These are phyloP conservation scores for Drosophila trapezifrons DNA, from an alignment of 1,140 invertebrate genomes.

Conservation along the genomic window DNA sequence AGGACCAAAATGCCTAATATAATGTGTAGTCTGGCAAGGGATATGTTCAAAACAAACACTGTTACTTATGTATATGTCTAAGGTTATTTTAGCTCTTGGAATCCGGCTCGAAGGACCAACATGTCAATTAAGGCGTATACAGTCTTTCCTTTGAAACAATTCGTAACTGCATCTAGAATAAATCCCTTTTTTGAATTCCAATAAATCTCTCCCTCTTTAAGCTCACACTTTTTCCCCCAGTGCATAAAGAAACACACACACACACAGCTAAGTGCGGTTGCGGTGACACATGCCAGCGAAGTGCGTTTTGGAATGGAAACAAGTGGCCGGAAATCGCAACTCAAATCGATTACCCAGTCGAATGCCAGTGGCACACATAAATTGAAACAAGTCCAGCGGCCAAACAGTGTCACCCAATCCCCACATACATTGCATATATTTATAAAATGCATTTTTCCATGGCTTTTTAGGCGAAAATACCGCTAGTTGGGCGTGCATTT, in stretches of 20 bases:
- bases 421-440: not conserved
- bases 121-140: too few species aligned
- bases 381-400: constrained; percentile 30
- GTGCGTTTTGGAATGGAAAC: constrained; percentile 46
- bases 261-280: constrained; percentile 2
- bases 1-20: too few species aligned
- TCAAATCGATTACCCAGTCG: constrained; percentile 46
- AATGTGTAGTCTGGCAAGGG: too few species aligned
- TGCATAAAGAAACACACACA: not conserved
- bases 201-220: too few species aligned
- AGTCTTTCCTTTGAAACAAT: not conserved
- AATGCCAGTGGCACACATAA: constrained; percentile 30
- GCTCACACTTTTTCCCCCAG: not conserved
- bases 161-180: not conserved
- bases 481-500: not conserved
- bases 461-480: not conserved
- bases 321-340: constrained; percentile 47
- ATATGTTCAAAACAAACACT: too few species aligned
- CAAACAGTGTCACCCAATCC: not conserved
- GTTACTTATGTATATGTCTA: too few species aligned
- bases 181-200: too few species aligned
- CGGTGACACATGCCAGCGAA: constrained; percentile 20
- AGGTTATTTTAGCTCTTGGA: too few species aligned
- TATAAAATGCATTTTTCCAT: not conserved
- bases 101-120: too few species aligned